Conservation (phyloP, 2,888 invertebrate species). For the Shargacucullia verbasci region DNA sequence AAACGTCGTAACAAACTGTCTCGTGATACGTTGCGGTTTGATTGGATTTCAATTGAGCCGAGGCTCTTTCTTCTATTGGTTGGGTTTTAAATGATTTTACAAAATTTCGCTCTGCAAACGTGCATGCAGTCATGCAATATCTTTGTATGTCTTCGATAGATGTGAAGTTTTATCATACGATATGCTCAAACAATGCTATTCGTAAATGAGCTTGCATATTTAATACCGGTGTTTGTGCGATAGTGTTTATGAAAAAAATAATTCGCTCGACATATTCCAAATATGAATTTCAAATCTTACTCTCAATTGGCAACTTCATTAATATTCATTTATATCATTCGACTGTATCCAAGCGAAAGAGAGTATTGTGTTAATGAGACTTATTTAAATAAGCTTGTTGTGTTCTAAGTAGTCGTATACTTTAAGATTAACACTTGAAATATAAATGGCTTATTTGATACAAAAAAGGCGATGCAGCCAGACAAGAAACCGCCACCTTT, state of each 20-base stretch:
- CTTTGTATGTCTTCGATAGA: slow-evolving; percentile 56
- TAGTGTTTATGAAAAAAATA: slow-evolving; percentile 15
- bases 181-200: slow-evolving; percentile 31
- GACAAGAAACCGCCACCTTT: slow-evolving; percentile 6
- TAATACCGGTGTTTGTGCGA: slow-evolving; percentile 15
- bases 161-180: slow-evolving; percentile 39
- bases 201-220: slow-evolving; percentile 46
- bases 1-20: slow-evolving; percentile 59
- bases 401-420: slow-evolving; percentile 8
- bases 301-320: slow-evolving; percentile 27
- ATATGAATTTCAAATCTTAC: slow-evolving; percentile 40
- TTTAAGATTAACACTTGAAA: slow-evolving; percentile 4
- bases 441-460: slow-evolving; percentile 6
- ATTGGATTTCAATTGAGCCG: slow-evolving; percentile 73
- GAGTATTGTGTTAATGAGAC: slow-evolving; percentile 38
- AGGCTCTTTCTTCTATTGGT: slow-evolving; percentile 59
- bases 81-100: slow-evolving; percentile 61
- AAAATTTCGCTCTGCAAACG: slow-evolving; percentile 61
- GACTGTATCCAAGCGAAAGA: slow-evolving; percentile 28
- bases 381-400: slow-evolving; percentile 28
- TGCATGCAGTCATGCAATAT: slow-evolving; percentile 66
- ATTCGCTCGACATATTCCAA: slow-evolving; percentile 15
- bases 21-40: slow-evolving; percentile 61
- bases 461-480: background rate
- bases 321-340: slow-evolving; percentile 35